Base-by-base conservation (phyloP, 2,113 vertebrate genomes). In the Leucopsar rothschildi region DNA sequence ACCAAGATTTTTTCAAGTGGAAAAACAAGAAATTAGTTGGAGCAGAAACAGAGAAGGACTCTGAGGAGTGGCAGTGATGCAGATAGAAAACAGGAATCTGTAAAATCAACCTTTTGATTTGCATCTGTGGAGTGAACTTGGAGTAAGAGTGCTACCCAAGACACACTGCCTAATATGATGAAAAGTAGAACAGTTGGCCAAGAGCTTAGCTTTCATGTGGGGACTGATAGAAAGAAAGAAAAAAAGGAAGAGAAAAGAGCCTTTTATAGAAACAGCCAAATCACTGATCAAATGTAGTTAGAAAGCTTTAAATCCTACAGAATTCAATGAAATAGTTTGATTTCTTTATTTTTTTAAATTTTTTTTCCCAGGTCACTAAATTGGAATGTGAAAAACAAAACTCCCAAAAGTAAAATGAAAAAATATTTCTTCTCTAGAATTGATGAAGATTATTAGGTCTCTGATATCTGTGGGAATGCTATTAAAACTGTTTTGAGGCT, bases 221-320 rank as follows among this genome's bases (percentile, higher is more conserved):
- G 28, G 7, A 79, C 21, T 42, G 31, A n/a, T 73, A 49, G 9
- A 45, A 35, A 40, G 4, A 3, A 59, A 37, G 9, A 6, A 31
- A 27, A 40, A 40, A 17, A 23, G 12, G 40, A 53, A 11, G 1
- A 20, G 23, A 50, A 29, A 29, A 33, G 0, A 7, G 1, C 5
- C 21, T 57, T 56, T 70, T 70, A 33, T 20, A 66, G 31, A 45
- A 82, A 57, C 21, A 92, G 16, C 11, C 37, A 56, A 56, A 39
- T 66, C 18, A 15, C 24, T 23, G n/a, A 21, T 17, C 59, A 86
- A 49, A 24, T n/a, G 5, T 29, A 66, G 11, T 35, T 76, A 76
- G 24, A 33, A 70, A 63, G 31, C 6, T 23, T 59, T 72, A 66
- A 57, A 63, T 64, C 17, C 22, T 33, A 55, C 8, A 11, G 29